These are phyloP conservation scores for Gadus macrocephalus DNA, from an alignment of 2,113 vertebrate genomes.

Conservation along the genomic window DNA sequence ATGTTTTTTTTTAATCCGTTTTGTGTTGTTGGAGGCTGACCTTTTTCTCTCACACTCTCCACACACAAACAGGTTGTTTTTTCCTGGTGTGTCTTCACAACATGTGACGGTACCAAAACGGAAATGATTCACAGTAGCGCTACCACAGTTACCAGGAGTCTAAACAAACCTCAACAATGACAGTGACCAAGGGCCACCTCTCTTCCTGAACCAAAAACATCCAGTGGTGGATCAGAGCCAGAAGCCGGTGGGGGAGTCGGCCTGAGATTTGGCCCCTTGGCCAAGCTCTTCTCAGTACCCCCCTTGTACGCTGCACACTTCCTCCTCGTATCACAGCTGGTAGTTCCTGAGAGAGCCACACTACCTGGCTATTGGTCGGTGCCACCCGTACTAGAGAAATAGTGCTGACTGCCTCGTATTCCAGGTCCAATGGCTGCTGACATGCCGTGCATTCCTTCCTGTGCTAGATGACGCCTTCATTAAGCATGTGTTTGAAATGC, in stretches of 20 bases:
- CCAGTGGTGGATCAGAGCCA: slow-evolving; percentile 14
- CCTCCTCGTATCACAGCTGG: slow-evolving; percentile 3
- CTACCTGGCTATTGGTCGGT: slow-evolving; percentile 18
- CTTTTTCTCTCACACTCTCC: background rate
- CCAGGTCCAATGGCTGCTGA: background rate
- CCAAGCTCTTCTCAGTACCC: slow-evolving; percentile 15
- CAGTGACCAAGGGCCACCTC: slow-evolving; percentile 17
- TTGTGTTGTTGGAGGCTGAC: background rate
- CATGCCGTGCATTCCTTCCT: slow-evolving; percentile 14
- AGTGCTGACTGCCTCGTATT: slow-evolving; percentile 23
- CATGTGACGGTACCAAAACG: slow-evolving; percentile 12
- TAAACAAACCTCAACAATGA: slow-evolving; percentile 43
- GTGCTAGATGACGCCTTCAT: background rate
- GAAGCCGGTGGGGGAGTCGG: background rate
- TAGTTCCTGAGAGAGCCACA: background rate
- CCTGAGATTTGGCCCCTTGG: background rate
- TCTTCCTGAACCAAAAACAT: slow-evolving; percentile 17
- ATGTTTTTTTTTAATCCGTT: background rate
- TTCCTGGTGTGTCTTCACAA: slow-evolving; percentile 35
- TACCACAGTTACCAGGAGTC: slow-evolving; percentile 20
- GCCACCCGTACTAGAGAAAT: slow-evolving; percentile 15
- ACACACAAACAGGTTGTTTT: slow-evolving; percentile 32
- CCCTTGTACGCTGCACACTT: slow-evolving; percentile 5
- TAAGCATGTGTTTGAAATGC: slow-evolving; percentile 3
- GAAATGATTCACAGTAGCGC: slow-evolving; percentile 28